A percentile compares a stretch with the other conserved stretches of the same genome.
phyloP scores from a whole-genome alignment of 2,113 vertebrate genomes.

The Myanophis thanlyinensis region DNA sequence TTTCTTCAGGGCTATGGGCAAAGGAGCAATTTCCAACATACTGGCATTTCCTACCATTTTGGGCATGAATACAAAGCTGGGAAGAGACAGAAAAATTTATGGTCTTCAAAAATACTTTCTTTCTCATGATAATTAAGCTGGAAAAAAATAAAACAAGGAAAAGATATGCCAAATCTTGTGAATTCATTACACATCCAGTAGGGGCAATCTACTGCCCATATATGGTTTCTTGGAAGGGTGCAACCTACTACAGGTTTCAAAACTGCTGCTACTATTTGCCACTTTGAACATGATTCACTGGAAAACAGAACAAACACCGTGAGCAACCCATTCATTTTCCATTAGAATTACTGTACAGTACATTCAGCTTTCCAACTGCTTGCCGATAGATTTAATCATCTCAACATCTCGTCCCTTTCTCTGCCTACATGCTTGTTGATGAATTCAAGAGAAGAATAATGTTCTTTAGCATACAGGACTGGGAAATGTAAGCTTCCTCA shows the following conservation, averaged over 20 bases:
- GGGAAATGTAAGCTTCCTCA: not conserved
- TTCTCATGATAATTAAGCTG: not conserved
- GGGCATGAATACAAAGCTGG: conserved; percentile 89
- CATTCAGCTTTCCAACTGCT: not conserved
- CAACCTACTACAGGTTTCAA: not conserved
- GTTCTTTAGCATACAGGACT: not conserved
- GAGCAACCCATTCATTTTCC: not conserved
- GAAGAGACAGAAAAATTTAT: conserved; percentile 37
- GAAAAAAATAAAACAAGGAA: not conserved
- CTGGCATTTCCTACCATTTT: conserved; percentile 86
- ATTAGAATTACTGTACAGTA: not conserved
- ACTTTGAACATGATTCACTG: not conserved
- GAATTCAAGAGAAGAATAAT: not conserved
- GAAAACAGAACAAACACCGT: not conserved
- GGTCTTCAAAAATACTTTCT: not conserved
- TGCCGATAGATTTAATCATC: not conserved
- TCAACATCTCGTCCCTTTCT: not conserved
- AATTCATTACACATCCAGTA: not conserved
- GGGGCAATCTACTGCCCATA: not conserved
- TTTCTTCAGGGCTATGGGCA: conserved; percentile 92
- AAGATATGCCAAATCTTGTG: not conserved
- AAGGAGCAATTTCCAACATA: conserved; percentile 91
- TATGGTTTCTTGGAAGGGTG: not conserved
- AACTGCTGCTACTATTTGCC: not conserved
- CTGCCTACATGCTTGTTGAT: not conserved